These are phyloP conservation scores for Episyrphus balteatus DNA, from an alignment of 1,140 invertebrate genomes.

Conservation along the genomic window DNA sequence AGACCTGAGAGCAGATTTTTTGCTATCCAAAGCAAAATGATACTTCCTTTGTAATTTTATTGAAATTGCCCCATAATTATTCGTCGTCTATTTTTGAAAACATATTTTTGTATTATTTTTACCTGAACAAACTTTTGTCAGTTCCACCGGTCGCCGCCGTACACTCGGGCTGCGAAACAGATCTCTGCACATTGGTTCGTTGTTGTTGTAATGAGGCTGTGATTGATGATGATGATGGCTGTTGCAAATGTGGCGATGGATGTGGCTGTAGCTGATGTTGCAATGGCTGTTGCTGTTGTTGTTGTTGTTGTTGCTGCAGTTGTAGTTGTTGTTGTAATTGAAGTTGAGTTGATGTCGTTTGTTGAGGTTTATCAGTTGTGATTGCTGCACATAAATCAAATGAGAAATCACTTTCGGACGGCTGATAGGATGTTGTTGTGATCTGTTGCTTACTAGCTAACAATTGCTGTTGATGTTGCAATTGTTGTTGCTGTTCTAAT, in stretches of 20 bases:
- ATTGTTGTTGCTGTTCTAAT: constrained; percentile 5
- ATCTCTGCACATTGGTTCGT: constrained; percentile 6
- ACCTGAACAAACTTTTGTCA: constrained; percentile 10
- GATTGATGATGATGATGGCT: background rate
- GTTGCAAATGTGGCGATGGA: background rate
- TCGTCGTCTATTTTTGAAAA: no score
- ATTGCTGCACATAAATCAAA: constrained; percentile 6
- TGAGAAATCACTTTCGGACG: constrained; percentile 12
- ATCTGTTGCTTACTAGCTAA: constrained; percentile 3
- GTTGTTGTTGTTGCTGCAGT: background rate
- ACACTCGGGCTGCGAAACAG: constrained; percentile 9
- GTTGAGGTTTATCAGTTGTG: background rate
- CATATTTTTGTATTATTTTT: no score
- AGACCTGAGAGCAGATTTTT: no score
- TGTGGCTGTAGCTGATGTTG: background rate
- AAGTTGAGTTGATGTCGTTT: background rate
- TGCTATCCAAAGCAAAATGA: no score
- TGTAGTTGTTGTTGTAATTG: constrained; percentile 1
- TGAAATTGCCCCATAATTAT: no score
- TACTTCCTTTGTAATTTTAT: background rate
- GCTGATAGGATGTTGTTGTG: constrained; percentile 5
- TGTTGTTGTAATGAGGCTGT: background rate
- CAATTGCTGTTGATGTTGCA: background rate
- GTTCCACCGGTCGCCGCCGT: background rate
- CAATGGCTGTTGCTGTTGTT: background rate